phyloP scores from a whole-genome alignment of 1,140 invertebrate genomes.

The Drosophila bipectinata region DNA sequence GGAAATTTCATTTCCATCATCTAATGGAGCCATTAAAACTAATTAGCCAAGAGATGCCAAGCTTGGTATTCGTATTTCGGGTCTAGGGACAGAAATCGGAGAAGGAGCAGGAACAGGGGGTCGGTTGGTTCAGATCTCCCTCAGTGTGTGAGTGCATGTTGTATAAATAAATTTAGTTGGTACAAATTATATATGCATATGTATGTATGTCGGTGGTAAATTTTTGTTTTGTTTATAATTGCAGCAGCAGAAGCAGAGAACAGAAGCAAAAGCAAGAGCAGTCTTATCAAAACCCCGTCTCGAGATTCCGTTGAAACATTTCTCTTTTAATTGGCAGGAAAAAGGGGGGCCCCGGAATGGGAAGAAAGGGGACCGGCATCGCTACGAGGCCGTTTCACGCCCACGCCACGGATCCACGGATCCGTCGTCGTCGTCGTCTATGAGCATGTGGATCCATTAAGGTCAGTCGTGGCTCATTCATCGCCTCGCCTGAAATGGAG shows the following conservation, averaged over 20 bases:
- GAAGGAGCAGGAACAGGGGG: slow-evolving; percentile 15
- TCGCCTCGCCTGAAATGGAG: slow-evolving; percentile 50
- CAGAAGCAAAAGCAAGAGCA: slow-evolving; percentile 31
- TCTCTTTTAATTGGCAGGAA: slow-evolving; percentile 65
- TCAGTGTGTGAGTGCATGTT: slow-evolving; percentile 47
- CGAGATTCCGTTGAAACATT: slow-evolving; percentile 28
- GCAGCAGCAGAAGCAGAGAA: slow-evolving; percentile 53
- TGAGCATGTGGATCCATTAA: slow-evolving; percentile 68
- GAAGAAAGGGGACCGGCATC: background rate
- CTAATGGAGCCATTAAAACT: slow-evolving; percentile 56
- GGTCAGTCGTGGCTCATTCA: slow-evolving; percentile 70
- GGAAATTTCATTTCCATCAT: slow-evolving; percentile 47
- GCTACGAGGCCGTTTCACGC: slow-evolving; percentile 43
- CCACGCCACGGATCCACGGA: slow-evolving; percentile 36
- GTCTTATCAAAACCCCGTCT: slow-evolving; percentile 39
- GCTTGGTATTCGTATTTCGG: slow-evolving; percentile 23
- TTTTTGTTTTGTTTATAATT: slow-evolving; percentile 60
- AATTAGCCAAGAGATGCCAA: slow-evolving; percentile 46
- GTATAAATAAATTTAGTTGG: slow-evolving; percentile 72
- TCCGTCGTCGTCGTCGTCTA: slow-evolving; percentile 11
- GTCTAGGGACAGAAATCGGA: slow-evolving; percentile 26
- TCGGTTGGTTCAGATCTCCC: slow-evolving; percentile 9
- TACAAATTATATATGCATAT: slow-evolving; percentile 70
- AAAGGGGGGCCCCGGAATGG: slow-evolving; percentile 7
- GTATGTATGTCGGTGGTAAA: slow-evolving; percentile 34